Evolutionary conservation across 2,797 vertebrate genomes (phyloP).

Genomic region (Argyrosomus regius): DNA sequence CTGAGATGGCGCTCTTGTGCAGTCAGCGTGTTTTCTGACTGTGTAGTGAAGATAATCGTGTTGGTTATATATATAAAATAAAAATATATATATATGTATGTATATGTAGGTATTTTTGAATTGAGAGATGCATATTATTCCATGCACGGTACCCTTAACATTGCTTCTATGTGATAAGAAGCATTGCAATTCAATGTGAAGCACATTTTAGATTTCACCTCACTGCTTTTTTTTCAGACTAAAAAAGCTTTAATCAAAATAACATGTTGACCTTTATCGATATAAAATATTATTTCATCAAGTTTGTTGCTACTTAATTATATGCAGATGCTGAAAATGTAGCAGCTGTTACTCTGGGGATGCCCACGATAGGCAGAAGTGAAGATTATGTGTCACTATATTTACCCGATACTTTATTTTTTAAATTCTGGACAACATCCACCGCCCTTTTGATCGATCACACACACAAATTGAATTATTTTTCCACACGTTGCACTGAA

Average conservation of each 20-base stretch:
- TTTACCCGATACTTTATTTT: constrained; percentile 6
- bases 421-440: constrained; percentile 16
- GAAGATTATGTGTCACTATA: constrained; percentile 18
- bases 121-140: constrained; percentile 57
- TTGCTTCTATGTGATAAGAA: constrained; percentile 52
- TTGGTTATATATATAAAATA: constrained; percentile 34
- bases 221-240: constrained; percentile 25
- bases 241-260: constrained; percentile 56
- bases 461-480: background rate
- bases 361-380: background rate
- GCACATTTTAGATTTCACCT: constrained; percentile 55
- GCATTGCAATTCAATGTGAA: constrained; percentile 62
- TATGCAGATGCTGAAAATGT: constrained; percentile 62
- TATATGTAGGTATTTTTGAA: constrained; percentile 69
- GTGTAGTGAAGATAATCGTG: constrained; percentile 40
- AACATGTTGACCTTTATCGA: constrained; percentile 16
- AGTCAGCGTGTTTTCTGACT: constrained; percentile 37
- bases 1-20: constrained; percentile 27
- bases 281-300: constrained; percentile 41
- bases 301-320: constrained; percentile 26
- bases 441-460: constrained; percentile 5
- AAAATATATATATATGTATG: constrained; percentile 12
- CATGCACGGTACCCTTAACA: constrained; percentile 53
- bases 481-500: background rate
- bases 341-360: constrained; percentile 55